A percentile compares a stretch with the other conserved stretches of the same genome.
phyloP scores from a whole-genome alignment of 1,140 invertebrate species.

The Eubasilissa regina region DNA sequence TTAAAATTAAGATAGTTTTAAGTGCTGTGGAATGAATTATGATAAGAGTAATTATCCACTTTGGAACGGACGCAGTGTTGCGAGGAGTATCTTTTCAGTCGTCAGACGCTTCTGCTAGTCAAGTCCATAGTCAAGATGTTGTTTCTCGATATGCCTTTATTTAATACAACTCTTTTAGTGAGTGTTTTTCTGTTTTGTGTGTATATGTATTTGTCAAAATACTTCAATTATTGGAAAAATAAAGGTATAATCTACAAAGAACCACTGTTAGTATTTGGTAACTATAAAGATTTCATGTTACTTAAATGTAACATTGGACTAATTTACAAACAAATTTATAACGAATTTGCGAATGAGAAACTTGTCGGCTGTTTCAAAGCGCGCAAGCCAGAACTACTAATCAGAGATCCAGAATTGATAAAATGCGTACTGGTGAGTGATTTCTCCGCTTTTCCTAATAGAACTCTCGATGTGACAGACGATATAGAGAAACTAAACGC shows the following conservation, averaged over 20 bases:
- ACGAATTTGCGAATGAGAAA: constrained; percentile 57
- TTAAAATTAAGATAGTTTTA: too few relatives aligned
- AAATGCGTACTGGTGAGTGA: constrained; percentile 73
- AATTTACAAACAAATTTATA: constrained; percentile 58
- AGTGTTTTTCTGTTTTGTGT: constrained; percentile 21
- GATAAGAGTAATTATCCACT: too few relatives aligned
- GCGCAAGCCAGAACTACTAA: constrained; percentile 67
- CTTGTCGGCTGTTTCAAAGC: constrained; percentile 67
- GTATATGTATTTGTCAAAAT: constrained; percentile 24
- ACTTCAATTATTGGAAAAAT: constrained; percentile 64
- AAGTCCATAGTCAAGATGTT: too few relatives aligned
- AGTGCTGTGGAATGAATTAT: too few relatives aligned
- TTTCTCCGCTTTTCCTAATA: constrained; percentile 71
- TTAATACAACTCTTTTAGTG: background rate
- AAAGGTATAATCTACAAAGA: constrained; percentile 64
- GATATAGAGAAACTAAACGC: constrained; percentile 49
- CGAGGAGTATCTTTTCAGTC: too few relatives aligned
- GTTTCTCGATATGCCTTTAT: too few relatives aligned
- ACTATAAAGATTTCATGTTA: constrained; percentile 53
- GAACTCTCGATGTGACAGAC: constrained; percentile 58
- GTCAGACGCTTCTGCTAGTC: too few relatives aligned
- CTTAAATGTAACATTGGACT: constrained; percentile 41
- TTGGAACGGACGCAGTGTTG: too few relatives aligned
- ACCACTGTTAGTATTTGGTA: constrained; percentile 64
- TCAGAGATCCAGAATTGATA: constrained; percentile 72